These are phyloP conservation scores for Sebastolobus alascanus DNA, from an alignment of 2,797 vertebrate genomes.

Conservation along the genomic window DNA sequence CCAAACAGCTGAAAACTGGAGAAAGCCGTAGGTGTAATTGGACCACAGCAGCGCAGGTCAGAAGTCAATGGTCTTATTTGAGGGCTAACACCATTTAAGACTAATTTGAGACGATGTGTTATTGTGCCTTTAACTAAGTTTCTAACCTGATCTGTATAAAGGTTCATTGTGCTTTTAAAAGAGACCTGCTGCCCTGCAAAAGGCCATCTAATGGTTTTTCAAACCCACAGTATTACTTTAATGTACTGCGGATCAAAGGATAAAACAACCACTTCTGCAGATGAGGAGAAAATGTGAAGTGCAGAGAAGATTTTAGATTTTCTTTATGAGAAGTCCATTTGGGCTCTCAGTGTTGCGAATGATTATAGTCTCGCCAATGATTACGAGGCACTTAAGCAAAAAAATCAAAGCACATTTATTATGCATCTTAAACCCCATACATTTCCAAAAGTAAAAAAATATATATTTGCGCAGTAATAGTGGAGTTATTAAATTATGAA, in stretches of 20 bases:
- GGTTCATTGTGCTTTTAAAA: conserved; percentile 82
- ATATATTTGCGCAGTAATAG: neutral
- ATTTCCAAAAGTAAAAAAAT: conserved; percentile 8
- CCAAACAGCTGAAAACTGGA: conserved; percentile 54
- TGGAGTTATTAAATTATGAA: neutral
- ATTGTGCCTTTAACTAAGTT: conserved; percentile 82
- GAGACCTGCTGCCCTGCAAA: conserved; percentile 77
- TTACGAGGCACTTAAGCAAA: conserved; percentile 67
- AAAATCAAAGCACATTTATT: conserved; percentile 48
- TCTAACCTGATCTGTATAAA: conserved; percentile 78
- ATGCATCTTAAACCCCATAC: neutral
- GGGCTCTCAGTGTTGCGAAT: conserved; percentile 42
- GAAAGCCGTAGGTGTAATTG: conserved; percentile 78
- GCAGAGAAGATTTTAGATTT: conserved; percentile 67
- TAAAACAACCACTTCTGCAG: conserved; percentile 74
- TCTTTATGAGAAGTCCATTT: conserved; percentile 66
- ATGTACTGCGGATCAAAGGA: conserved; percentile 81
- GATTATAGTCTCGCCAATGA: conserved; percentile 48
- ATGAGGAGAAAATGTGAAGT: conserved; percentile 40
- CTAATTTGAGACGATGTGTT: conserved; percentile 81
- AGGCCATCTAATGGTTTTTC: conserved; percentile 83
- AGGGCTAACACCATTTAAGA: conserved; percentile 83
- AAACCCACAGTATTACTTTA: conserved; percentile 80
- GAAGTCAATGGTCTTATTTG: conserved; percentile 78
- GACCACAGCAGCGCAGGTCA: conserved; percentile 69